phyloP scores from a whole-genome alignment of 2,113 vertebrate species.

The Bagarius yarrelli region DNA sequence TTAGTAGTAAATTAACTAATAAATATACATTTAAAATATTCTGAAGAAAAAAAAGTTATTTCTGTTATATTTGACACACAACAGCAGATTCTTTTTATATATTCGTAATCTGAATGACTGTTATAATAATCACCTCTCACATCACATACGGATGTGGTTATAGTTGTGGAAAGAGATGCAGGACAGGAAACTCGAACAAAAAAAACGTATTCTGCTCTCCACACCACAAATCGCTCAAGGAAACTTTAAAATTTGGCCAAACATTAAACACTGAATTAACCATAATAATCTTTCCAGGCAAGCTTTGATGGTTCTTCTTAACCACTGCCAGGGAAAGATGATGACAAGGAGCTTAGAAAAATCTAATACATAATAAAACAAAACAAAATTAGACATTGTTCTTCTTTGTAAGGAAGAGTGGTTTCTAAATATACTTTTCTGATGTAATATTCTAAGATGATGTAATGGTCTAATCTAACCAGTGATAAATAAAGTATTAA shows the following conservation, averaged over 20 bases:
- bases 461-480: not conserved
- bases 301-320: constrained; percentile 7
- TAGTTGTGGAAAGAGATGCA: constrained; percentile 20
- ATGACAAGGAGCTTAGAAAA: not conserved
- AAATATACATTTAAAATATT: not conserved
- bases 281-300: constrained; percentile 35
- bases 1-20: not conserved
- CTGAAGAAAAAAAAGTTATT: not conserved
- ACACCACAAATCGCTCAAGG: constrained; percentile 31
- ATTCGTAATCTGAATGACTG: constrained; percentile 16
- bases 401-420: not conserved
- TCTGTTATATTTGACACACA: not conserved
- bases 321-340: not conserved
- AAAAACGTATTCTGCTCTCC: constrained; percentile 42
- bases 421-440: constrained; percentile 2
- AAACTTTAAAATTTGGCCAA: constrained; percentile 25
- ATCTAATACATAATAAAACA: not conserved
- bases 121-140: constrained; percentile 38
- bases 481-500: not conserved
- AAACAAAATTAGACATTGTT: not conserved
- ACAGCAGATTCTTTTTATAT: not conserved
- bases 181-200: constrained; percentile 34
- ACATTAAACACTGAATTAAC: constrained; percentile 14
- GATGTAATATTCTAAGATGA: not conserved
- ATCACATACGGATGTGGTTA: constrained; percentile 38